These are phyloP conservation scores for Phengaris arion DNA, from an alignment of 2,888 invertebrate species.

Conservation along the genomic window DNA sequence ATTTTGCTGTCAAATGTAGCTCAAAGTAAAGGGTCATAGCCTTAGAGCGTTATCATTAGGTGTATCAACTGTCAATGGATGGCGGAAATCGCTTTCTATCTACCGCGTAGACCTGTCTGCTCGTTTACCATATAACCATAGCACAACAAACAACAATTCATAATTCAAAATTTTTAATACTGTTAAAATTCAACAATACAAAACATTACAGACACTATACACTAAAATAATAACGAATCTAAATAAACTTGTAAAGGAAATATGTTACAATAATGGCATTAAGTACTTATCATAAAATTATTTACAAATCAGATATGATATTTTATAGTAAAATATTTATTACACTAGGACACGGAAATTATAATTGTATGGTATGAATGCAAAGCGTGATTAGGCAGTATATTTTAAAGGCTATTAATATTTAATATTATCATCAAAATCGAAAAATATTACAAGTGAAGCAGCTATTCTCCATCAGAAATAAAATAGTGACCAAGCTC, in stretches of 20 bases:
- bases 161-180: conserved; percentile 67
- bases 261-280: conserved; percentile 35
- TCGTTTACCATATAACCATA: no score
- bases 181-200: conserved; percentile 78
- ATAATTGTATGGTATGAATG: background rate
- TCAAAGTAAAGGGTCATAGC: no score
- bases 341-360: background rate
- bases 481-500: background rate
- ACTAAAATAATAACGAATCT: conserved; percentile 55
- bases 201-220: conserved; percentile 67
- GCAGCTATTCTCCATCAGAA: background rate
- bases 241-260: conserved; percentile 45
- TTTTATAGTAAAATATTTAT: conserved; percentile 12
- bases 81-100: no score
- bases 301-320: conserved; percentile 16
- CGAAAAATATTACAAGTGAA: conserved; percentile 1
- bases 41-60: no score
- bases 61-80: no score
- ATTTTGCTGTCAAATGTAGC: no score
- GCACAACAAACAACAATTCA: conserved; percentile 34
- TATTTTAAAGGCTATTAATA: background rate
- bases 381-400: conserved; percentile 1
- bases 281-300: conserved; percentile 32
- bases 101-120: no score
- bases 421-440: background rate